A percentile compares a stretch with the other conserved stretches of the same genome.
Conservation (phyloP, 2,113 vertebrate genomes). For the Hiodon alosoides region DNA sequence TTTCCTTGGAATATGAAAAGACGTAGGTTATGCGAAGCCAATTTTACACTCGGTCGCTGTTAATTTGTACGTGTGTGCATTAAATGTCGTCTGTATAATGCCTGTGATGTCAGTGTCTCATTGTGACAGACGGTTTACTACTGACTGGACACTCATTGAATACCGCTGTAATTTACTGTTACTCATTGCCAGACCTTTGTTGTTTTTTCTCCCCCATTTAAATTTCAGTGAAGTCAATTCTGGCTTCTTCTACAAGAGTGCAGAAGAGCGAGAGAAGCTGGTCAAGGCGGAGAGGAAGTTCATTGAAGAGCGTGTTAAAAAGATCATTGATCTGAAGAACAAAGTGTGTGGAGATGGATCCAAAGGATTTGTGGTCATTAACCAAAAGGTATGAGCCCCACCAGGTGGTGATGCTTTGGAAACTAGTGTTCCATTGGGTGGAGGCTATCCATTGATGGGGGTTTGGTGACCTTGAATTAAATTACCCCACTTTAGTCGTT, state of each 20-base stretch:
- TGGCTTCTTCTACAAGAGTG: constrained; percentile 98
- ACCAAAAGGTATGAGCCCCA: constrained; percentile 80
- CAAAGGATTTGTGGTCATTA: constrained; percentile 91
- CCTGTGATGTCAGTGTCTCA: background rate
- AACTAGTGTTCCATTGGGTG: too few relatives aligned
- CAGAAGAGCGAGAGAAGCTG: constrained; percentile 85
- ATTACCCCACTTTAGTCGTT: background rate
- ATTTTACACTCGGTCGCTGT: too few relatives aligned
- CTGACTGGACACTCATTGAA: background rate
- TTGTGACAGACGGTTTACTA: too few relatives aligned
- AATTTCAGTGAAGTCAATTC: constrained; percentile 84
- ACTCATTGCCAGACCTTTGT: background rate
- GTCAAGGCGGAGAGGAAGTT: constrained; percentile 93
- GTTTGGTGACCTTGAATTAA: background rate
- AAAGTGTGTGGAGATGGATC: constrained; percentile 74
- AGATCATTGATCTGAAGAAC: constrained; percentile 86
- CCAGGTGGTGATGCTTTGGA: background rate
- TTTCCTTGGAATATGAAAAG: constrained; percentile 95
- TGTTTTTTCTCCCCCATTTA: background rate
- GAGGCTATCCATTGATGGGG: background rate
- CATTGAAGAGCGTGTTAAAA: constrained; percentile 89
- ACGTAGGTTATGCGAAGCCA: constrained; percentile 60
- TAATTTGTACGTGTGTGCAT: too few relatives aligned
- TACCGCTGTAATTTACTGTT: background rate
- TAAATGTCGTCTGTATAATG: background rate